Base-by-base conservation (phyloP, 2,797 vertebrate species). In the Sebastolobus alascanus region DNA sequence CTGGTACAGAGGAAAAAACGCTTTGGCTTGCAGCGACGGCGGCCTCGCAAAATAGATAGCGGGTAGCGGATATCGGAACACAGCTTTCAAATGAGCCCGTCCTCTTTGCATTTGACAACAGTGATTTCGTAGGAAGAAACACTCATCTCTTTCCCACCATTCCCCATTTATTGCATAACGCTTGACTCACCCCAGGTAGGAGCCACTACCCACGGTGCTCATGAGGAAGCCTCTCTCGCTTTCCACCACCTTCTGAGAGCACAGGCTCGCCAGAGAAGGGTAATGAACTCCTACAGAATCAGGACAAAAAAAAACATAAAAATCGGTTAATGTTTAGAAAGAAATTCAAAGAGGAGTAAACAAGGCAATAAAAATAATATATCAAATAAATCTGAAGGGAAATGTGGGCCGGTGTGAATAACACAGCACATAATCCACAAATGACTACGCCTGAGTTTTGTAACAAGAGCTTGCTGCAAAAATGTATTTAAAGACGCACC, bases 161-260 rank as follows among this genome's bases (percentile, higher is more conserved):
- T 73, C 35, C 35, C 65, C 5, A 8, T 46, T 77, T 55, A 63
- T 69, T 85, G 46, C 61, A 31, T 9, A 84, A 87, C 14, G 46
- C 10, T 52, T 50, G 68, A 95, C 98, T 96, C 88, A 99, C 98
- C 98, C 98, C 37, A 98, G 92, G 93, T 99, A 98, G 0, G 98
- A 98, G 68, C 98, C 98, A 0, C 97, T 97, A 18, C 97, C 97
- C 85, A 99, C 97, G 0, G 97, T 96, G 94, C 99, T 99, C 95
- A 98, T 99, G 29, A 97, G 96, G 90, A 99, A 98, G 60, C 97
- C 97, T 60, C 98, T 88, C 85, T 99, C 97, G 0, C 95, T 96
- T 86, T 99, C 97, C 59, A 94, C 94, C 70, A 99, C 98, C 84
- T 96, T 98, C 93, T 97, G 97, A 10, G 98, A 98, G 90, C 98